Base-by-base conservation (phyloP, 2,888 invertebrate species). In the Chaetogeoica ovagalla region DNA sequence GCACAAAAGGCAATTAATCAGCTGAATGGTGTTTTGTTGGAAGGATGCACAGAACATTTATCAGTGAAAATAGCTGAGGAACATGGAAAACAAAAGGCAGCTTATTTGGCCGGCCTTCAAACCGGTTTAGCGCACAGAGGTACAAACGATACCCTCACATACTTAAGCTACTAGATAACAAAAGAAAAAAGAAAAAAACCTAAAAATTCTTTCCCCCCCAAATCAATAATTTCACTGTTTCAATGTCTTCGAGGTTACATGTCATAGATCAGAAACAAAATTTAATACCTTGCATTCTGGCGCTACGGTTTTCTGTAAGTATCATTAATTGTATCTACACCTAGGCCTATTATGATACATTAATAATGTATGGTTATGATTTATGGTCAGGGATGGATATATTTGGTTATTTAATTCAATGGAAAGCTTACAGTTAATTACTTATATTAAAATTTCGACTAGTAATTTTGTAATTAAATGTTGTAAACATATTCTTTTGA, bases 1-100 rank as follows among this genome's bases (percentile, higher is more conserved):
- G 96, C 97, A 30, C 94, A 95, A 85, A 93, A 93, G 84, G 96
- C 97, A 82, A 96, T 96, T 85, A 91, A 91, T 69, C 91, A 92
- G 83, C 87, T 97, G 83, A 94, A 96, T 86, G 94, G 94, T 83
- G 92, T 92, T 83, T 91, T 94, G 87, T 92, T 94, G 74, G 93
- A 93, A 84, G 95, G 94, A 83, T 92, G 93, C 82, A 91, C 92
- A 82, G 93, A 94, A 85, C 93, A 95, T 37, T 88, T 97, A 66
- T 90, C 92, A 83, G 94, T 97, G 39, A 93, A 92, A 88, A 91
- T 92, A 84, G 95, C 95, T 0, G 94, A 94, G 85, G 94, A 95
- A 86, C 94, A 94, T 84, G 93, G 93, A 5, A 92, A 93, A 85
- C 93, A 93, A 86, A 93, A 93, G 85, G 93, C 93, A 21, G 92